Base-by-base conservation (phyloP, 2,113 vertebrate species). In the Erpornis zantholeuca region DNA sequence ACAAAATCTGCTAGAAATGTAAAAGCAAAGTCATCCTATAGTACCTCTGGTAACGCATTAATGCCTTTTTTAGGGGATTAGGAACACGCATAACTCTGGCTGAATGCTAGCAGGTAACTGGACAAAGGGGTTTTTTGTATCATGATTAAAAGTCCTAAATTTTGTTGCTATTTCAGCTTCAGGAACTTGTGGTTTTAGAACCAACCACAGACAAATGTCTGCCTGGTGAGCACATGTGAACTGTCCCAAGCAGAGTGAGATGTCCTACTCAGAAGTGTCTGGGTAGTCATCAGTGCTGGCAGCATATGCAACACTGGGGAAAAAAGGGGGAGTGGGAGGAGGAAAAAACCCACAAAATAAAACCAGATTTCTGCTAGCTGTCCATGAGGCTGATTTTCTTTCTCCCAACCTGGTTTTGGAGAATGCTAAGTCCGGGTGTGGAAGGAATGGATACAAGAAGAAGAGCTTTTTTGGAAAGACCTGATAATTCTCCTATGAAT, bases 211-310 rank as follows among this genome's bases (percentile, higher is more conserved):
- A 87, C 77, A 96, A 96, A 96, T 96, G 69, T 97, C 95, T 97
- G 91, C 94, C 94, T 96, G 96, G 94, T 95, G 89, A 97, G 93
- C 95, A 97, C 94, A 97, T 97, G 93, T 94, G 93, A 96, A 96
- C 13, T 92, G 96, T 96, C 96, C 95, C 65, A 94, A 89, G 89
- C 57, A 95, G 89, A 94, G 95, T 94, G 93, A 96, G 95, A 96
- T 96, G 94, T 95, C 96, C 94, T 95, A 38, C 94, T 96, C 96
- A 95, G 94, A 97, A 96, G 95, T 94, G 94, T 89, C 93, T 95
- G 95, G 42, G 76, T 87, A 96, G 86, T 97, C 96, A 95, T 96
- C 93, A 45, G 86, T 94, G 82, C 93, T 96, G 96, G 94, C 96
- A 95, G 88, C 86, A 89, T 65, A 93, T 72, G 85, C 75, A 95